Percentiles rank a stretch among this genome's conserved stretches.
Evolutionary conservation across 2,888 invertebrate genomes (phyloP).

Genomic region (Zaprionus lineosus): DNA sequence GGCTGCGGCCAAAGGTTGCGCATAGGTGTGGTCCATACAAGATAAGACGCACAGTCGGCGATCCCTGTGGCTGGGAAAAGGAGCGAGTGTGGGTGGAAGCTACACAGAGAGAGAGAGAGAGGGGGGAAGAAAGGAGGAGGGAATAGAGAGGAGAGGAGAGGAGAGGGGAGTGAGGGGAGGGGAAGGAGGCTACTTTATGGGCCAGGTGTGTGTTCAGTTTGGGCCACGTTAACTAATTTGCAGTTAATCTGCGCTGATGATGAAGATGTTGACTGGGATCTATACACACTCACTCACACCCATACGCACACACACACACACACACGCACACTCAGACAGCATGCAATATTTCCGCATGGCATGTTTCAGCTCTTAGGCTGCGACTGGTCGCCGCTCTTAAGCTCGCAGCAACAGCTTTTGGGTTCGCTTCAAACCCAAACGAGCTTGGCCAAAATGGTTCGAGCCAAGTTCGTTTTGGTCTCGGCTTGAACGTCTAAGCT

Average conservation of each 20-base stretch:
- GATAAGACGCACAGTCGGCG: slow-evolving; percentile 45
- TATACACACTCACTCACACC: slow-evolving; percentile 1
- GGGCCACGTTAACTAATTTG: slow-evolving; percentile 45
- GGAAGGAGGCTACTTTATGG: too few relatives aligned
- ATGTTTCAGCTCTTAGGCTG: slow-evolving; percentile 57
- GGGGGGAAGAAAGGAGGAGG: slow-evolving; percentile 2
- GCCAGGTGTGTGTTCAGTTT: slow-evolving; percentile 23
- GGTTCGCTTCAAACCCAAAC: slow-evolving; percentile 51
- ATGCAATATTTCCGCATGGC: slow-evolving; percentile 71
- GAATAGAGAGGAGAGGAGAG: too few relatives aligned
- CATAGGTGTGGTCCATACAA: slow-evolving; percentile 64
- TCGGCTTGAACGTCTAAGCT: slow-evolving; percentile 36
- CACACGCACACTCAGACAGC: slow-evolving; percentile 22
- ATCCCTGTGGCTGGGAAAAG: too few relatives aligned
- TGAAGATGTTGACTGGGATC: slow-evolving; percentile 49
- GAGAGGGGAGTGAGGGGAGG: too few relatives aligned
- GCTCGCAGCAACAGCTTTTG: slow-evolving; percentile 36
- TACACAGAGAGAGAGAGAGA: background rate
- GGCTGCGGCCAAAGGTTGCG: slow-evolving; percentile 51
- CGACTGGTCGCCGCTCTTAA: slow-evolving; percentile 47
- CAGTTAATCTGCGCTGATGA: slow-evolving; percentile 62
- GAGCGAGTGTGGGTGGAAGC: too few relatives aligned
- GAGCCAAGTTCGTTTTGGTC: slow-evolving; percentile 61
- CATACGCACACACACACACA: slow-evolving; percentile 18
- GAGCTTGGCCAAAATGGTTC: slow-evolving; percentile 56